These are phyloP conservation scores for Gobionotothen gibberifrons DNA, from an alignment of 2,797 vertebrate species.

Conservation along the genomic window DNA sequence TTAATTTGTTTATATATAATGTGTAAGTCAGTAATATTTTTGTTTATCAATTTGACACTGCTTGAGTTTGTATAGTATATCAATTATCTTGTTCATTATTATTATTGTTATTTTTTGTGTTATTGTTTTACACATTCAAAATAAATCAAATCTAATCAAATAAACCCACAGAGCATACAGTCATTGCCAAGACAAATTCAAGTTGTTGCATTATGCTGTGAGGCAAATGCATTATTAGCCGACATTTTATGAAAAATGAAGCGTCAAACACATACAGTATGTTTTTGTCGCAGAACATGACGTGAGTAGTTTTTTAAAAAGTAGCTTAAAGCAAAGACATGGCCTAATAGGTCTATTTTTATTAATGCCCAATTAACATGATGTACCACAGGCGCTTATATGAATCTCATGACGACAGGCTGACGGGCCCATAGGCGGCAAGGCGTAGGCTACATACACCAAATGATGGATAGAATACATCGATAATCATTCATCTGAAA, in stretches of 20 bases:
- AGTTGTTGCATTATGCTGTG: neutral
- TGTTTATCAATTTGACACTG: too few species aligned
- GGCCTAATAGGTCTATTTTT: slow-evolving; percentile 1
- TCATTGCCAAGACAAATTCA: neutral
- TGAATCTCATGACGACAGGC: slow-evolving; percentile 7
- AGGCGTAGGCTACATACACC: neutral
- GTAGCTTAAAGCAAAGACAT: neutral
- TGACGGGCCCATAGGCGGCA: slow-evolving; percentile 5
- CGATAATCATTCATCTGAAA: slow-evolving; percentile 14
- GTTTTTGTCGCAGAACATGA: neutral
- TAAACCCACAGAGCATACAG: neutral
- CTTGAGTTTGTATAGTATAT: too few species aligned
- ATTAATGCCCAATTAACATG: slow-evolving; percentile 30
- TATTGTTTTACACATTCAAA: too few species aligned
- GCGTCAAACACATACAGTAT: neutral
- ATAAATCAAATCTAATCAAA: too few species aligned
- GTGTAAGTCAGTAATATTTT: too few species aligned
- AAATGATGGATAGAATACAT: neutral
- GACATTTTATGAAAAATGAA: neutral
- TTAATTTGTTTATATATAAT: too few species aligned
- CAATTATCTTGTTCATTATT: too few species aligned
- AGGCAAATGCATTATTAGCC: neutral
- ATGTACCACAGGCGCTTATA: slow-evolving; percentile 1
- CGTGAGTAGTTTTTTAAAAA: neutral
- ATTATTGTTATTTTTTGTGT: too few species aligned